phyloP scores from a whole-genome alignment of 2,888 invertebrate species.

The Petrolisthes cinctipes region DNA sequence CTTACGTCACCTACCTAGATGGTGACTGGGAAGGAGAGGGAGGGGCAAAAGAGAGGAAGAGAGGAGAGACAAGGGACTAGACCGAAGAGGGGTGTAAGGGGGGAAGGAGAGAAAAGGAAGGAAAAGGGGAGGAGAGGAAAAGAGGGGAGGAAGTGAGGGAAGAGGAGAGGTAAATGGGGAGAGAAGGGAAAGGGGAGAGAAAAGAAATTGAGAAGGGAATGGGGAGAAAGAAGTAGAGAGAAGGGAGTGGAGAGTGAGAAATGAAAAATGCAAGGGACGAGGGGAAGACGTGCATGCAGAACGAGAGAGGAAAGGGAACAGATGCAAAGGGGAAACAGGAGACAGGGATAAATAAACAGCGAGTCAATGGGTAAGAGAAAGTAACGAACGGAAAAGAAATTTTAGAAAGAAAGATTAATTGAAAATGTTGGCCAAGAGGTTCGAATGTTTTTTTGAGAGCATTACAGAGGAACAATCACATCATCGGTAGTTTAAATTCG shows the following conservation, averaged over 20 bases:
- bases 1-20: not conserved
- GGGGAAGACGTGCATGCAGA: not conserved
- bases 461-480: no score
- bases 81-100: not conserved
- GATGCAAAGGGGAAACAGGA: not conserved
- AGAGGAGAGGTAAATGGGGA: not conserved
- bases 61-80: not conserved
- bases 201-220: not conserved
- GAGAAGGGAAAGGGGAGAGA: not conserved
- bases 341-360: not conserved
- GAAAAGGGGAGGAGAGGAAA: not conserved
- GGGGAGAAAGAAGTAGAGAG: not conserved
- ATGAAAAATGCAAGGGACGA: not conserved
- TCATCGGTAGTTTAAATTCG: no score
- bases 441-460: no score
- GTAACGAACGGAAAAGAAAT: not conserved
- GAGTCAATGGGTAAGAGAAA: not conserved
- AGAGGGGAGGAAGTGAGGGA: not conserved
- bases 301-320: not conserved
- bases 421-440: not conserved
- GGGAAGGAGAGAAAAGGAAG: not conserved
- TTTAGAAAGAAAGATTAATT: not conserved
- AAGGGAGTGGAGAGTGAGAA: not conserved
- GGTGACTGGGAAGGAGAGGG: not conserved
- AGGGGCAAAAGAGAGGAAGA: not conserved